Conservation (phyloP, 2,797 vertebrate genomes). For the Rhabdophis nuchalis region DNA sequence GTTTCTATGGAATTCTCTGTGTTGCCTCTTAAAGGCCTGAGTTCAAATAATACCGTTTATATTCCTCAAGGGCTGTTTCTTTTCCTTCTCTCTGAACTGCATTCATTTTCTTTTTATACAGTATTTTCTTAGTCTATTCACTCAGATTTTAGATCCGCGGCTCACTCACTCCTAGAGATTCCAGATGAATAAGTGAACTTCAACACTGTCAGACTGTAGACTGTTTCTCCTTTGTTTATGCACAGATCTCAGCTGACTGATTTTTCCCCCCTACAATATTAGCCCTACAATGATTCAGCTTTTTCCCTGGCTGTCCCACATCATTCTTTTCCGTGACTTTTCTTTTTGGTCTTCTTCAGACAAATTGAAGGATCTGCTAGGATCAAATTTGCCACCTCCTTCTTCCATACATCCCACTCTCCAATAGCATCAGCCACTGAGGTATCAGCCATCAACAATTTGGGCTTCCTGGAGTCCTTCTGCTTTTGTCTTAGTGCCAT, state of each 20-base stretch:
- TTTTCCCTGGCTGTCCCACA: not conserved
- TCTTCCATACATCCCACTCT: not conserved
- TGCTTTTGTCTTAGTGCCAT: not conserved
- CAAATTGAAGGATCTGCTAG: not conserved
- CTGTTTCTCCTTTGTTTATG: not conserved
- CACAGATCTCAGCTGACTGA: not conserved
- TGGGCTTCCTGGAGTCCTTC: not conserved
- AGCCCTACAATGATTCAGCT: not conserved
- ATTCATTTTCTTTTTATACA: not conserved
- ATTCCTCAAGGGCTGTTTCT: not conserved
- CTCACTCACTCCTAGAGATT: not conserved
- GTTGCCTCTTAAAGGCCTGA: not conserved
- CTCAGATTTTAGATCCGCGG: not conserved
- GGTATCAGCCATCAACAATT: not conserved
- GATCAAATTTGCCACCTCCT: not conserved
- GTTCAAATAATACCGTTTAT: not conserved
- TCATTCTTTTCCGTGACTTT: not conserved
- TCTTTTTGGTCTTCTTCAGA: not conserved
- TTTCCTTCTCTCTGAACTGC: not conserved
- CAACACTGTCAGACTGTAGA: not conserved
- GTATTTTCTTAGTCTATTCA: not conserved
- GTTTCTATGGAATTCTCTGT: not conserved
- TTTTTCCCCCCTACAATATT: not conserved
- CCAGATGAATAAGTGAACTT: not conserved
- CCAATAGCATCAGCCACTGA: not conserved